Conservation (phyloP, 2,797 vertebrate species). For the Falco peregrinus region DNA sequence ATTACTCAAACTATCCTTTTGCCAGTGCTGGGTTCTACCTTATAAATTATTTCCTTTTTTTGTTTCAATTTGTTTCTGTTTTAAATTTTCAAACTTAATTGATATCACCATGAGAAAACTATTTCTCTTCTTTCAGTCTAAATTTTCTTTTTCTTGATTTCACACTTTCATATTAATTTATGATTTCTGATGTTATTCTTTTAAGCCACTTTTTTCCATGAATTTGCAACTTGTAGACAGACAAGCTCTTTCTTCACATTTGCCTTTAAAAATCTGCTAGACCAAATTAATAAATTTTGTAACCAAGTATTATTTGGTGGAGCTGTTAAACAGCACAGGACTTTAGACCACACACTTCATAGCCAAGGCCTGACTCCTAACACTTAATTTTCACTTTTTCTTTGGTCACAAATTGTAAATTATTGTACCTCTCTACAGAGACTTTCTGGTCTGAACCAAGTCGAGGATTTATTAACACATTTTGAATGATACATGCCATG, state of each 20-base stretch:
- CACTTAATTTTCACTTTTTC: background rate
- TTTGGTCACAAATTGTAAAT: background rate
- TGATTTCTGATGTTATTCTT: background rate
- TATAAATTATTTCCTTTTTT: background rate
- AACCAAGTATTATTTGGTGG: background rate
- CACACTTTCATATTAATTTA: background rate
- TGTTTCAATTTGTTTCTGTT: background rate
- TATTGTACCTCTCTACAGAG: background rate
- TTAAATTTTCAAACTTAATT: background rate
- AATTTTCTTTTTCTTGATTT: background rate
- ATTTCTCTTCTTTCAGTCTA: background rate
- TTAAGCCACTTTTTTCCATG: background rate
- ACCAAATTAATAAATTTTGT: background rate
- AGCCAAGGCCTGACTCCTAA: background rate
- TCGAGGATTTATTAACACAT: background rate
- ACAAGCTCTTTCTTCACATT: background rate
- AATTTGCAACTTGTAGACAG: background rate
- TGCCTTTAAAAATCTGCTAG: background rate
- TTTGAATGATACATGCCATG: background rate
- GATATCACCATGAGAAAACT: background rate
- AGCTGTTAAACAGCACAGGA: background rate
- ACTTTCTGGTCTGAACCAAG: background rate
- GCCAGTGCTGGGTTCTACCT: background rate
- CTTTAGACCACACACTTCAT: background rate
- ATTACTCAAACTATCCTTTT: constrained; percentile 32